Percentiles rank a stretch among this genome's conserved stretches.
Conservation (phyloP, 2,888 invertebrate species). For the Trissolcus japonicus region DNA sequence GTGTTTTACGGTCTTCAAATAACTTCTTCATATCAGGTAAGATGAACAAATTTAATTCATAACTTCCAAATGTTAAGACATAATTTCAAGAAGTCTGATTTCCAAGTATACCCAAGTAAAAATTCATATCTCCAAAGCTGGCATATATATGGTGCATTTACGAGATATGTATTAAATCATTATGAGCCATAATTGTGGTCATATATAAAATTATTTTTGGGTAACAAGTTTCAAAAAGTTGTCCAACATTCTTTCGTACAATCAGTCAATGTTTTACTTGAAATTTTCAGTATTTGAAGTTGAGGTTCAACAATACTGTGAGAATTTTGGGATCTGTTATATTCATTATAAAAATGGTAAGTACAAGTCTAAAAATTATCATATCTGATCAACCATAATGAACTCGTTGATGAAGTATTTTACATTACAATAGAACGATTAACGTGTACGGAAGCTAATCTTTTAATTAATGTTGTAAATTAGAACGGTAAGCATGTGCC, state of each 20-base stretch:
- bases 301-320: slow-evolving; percentile 83
- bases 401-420: slow-evolving; percentile 6
- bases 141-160: no score
- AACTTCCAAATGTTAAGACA: no score
- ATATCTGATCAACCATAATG: neutral
- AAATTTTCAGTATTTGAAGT: slow-evolving; percentile 80
- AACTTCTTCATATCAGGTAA: slow-evolving; percentile 86
- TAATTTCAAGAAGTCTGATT: no score
- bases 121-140: no score
- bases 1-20: slow-evolving; percentile 86
- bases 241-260: neutral
- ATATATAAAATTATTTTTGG: neutral
- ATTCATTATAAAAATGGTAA: slow-evolving; percentile 84
- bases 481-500: neutral
- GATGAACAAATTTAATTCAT: neutral
- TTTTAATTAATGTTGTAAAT: neutral
- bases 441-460: neutral
- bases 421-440: slow-evolving; percentile 15
- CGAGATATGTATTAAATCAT: no score
- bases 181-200: neutral
- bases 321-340: slow-evolving; percentile 82
- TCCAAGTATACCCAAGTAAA: no score
- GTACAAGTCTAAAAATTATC: slow-evolving; percentile 32
- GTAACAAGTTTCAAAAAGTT: neutral
- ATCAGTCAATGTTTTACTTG: neutral